A percentile compares a stretch with the other conserved stretches of the same genome.
Evolutionary conservation across 2,797 vertebrate species (phyloP).

Genomic region (Falco novaeseelandiae): DNA sequence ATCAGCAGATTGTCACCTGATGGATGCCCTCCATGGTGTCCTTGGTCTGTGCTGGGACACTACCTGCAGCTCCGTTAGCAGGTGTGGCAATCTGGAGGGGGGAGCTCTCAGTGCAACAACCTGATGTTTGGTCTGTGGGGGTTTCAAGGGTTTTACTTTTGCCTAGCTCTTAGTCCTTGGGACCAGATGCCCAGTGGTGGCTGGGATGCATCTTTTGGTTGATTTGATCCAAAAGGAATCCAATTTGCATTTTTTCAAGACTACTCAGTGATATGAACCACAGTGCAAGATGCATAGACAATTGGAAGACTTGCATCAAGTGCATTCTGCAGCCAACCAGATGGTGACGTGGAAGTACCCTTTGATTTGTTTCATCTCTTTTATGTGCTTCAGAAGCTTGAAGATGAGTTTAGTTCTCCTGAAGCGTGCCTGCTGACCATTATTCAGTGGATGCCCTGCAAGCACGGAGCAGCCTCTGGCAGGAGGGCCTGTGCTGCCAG

Average conservation of each 20-base stretch:
- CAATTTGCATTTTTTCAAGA: background rate
- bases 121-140: background rate
- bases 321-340: background rate
- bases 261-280: background rate
- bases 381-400: background rate
- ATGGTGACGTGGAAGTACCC: background rate
- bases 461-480: background rate
- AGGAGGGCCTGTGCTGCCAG: background rate
- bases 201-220: background rate
- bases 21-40: slow-evolving; percentile 25
- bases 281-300: background rate
- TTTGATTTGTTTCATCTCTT: background rate
- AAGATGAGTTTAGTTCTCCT: background rate
- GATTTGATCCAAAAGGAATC: background rate
- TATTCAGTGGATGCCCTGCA: background rate
- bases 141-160: background rate
- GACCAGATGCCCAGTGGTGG: background rate
- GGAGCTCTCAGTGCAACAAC: background rate
- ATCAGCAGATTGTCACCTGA: slow-evolving; percentile 59
- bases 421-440: background rate
- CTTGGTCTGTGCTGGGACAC: background rate
- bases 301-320: background rate
- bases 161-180: background rate
- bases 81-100: background rate
- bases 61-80: background rate